Conservation (phyloP, 2,113 vertebrate species). For the Coracopsis vasa region DNA sequence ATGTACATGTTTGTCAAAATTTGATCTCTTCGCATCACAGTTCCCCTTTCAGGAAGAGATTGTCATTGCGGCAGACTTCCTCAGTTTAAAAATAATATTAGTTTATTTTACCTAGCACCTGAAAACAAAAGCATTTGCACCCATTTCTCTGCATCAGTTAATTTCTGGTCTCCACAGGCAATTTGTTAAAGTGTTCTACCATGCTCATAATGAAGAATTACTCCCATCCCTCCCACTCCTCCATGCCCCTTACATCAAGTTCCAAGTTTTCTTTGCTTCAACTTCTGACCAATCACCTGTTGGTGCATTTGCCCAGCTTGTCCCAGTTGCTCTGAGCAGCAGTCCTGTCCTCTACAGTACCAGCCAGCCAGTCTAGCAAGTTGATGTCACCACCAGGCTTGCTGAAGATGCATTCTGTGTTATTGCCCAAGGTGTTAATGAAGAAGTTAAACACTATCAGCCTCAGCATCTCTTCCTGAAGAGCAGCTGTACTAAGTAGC, state of each 20-base stretch:
- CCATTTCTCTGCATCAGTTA: neutral
- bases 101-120: neutral
- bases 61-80: neutral
- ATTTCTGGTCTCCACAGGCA: neutral
- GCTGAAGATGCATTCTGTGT: neutral
- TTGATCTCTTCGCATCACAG: neutral
- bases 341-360: neutral
- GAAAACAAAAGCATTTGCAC: neutral
- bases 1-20: rapidly evolving
- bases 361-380: neutral
- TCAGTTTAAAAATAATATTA: neutral
- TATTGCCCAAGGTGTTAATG: neutral
- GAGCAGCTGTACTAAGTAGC: neutral
- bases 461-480: neutral
- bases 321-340: neutral
- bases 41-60: neutral
- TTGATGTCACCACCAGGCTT: rapidly evolving
- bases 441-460: rapidly evolving
- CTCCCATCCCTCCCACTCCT: neutral
- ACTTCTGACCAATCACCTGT: neutral
- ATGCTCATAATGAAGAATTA: neutral
- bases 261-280: neutral
- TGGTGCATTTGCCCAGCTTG: neutral
- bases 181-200: neutral
- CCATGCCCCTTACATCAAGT: neutral